Evolutionary conservation across 2,797 vertebrate species (phyloP).

Genomic region (Diplodus puntazzo): DNA sequence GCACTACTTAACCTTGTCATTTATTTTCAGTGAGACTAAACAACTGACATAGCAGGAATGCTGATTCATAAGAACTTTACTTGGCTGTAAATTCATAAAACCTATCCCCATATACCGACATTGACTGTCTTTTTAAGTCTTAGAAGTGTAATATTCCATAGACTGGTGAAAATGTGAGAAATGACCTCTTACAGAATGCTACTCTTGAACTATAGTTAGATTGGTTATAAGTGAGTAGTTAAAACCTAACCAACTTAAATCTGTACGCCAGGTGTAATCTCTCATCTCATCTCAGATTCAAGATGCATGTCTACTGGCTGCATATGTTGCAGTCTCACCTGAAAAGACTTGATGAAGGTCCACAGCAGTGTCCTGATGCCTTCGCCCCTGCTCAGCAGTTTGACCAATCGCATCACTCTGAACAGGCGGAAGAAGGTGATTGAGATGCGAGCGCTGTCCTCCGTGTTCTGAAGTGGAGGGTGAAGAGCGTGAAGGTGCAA

Average conservation of each 20-base stretch:
- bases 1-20: neutral
- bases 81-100: neutral
- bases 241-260: neutral
- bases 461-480: slow-evolving; percentile 91
- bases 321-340: slow-evolving; percentile 84
- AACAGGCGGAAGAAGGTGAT: slow-evolving; percentile 99
- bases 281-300: neutral
- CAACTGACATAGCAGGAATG: too few species aligned
- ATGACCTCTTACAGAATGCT: neutral
- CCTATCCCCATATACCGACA: too few species aligned
- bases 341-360: slow-evolving; percentile 99
- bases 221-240: too few species aligned
- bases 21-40: neutral
- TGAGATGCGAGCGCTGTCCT: slow-evolving; percentile 98
- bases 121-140: too few species aligned
- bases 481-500: slow-evolving; percentile 4
- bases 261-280: too few species aligned
- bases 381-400: slow-evolving; percentile 96
- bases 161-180: neutral
- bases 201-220: neutral
- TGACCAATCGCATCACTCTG: slow-evolving; percentile 98
- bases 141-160: neutral
- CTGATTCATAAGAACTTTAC: neutral
- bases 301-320: neutral
- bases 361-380: slow-evolving; percentile 97